Evolutionary conservation across 2,113 vertebrate genomes (phyloP).

Genomic region (Sturnira hondurensis): DNA sequence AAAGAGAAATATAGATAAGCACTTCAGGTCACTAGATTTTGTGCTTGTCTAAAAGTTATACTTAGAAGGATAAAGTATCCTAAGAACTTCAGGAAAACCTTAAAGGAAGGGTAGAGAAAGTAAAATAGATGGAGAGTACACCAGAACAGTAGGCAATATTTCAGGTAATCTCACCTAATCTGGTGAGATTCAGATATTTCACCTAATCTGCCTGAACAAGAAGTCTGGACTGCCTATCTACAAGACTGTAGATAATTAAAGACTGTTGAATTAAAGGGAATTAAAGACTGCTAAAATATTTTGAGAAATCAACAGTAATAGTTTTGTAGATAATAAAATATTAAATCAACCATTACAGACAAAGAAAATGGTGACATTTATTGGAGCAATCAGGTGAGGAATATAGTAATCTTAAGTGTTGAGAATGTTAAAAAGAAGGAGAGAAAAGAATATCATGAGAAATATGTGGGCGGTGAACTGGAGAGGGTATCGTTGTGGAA

Average conservation of each 20-base stretch:
- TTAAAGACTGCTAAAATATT: background rate
- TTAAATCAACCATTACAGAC: background rate
- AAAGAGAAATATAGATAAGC: background rate
- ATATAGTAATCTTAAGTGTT: background rate
- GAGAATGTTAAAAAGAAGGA: background rate
- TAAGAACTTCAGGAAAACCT: background rate
- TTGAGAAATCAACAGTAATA: background rate
- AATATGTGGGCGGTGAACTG: background rate
- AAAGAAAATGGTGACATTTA: background rate
- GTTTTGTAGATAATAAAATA: background rate
- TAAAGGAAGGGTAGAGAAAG: background rate
- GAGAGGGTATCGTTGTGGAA: background rate
- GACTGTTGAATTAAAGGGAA: background rate
- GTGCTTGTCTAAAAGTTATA: background rate
- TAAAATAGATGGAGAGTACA: background rate
- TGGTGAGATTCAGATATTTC: too few relatives aligned
- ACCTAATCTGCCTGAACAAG: background rate
- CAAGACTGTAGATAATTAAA: background rate
- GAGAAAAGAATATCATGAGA: background rate
- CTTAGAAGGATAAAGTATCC: background rate
- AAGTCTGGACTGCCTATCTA: background rate
- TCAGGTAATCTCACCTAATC: too few relatives aligned
- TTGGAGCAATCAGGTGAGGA: background rate
- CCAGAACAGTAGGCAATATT: background rate
- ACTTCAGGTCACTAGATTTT: background rate